These are phyloP conservation scores for Sarotherodon lohbergeri DNA, from an alignment of 2,113 vertebrate species.

Conservation along the genomic window DNA sequence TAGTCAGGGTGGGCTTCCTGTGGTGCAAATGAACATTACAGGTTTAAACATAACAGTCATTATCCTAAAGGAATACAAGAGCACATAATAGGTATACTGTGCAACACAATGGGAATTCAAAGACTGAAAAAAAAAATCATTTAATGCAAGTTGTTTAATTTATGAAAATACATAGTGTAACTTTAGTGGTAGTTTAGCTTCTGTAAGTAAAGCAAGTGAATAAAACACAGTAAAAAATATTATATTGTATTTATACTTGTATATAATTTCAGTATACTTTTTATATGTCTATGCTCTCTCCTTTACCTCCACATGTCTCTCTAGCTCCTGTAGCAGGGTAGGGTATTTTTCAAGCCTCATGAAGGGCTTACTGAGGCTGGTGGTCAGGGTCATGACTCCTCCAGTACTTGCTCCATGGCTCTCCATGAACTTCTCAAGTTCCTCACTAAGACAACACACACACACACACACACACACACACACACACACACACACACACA, in stretches of 20 bases:
- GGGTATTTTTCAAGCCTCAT: slow-evolving; percentile 94
- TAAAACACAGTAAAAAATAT: not conserved
- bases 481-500: not conserved
- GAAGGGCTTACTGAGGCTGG: slow-evolving; percentile 95
- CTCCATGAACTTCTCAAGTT: slow-evolving; percentile 95
- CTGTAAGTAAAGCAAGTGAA: not conserved
- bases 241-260: not conserved
- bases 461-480: not conserved
- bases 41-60: not conserved
- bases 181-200: not conserved
- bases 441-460: slow-evolving; percentile 74
- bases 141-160: not conserved
- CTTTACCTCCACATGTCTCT: slow-evolving; percentile 92
- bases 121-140: not conserved
- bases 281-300: fast-evolving
- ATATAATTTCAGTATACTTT: not conserved
- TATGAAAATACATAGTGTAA: not conserved
- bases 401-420: slow-evolving; percentile 84
- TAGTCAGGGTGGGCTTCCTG: slow-evolving; percentile 95
- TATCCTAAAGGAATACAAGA: not conserved
- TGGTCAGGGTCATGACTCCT: slow-evolving; percentile 90
- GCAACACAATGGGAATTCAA: not conserved
- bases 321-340: slow-evolving; percentile 90
- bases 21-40: not conserved
- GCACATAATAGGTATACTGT: not conserved